These are phyloP conservation scores for Poeciliopsis paucimaculata DNA, from an alignment of 2,797 vertebrate species.

Conservation along the genomic window DNA sequence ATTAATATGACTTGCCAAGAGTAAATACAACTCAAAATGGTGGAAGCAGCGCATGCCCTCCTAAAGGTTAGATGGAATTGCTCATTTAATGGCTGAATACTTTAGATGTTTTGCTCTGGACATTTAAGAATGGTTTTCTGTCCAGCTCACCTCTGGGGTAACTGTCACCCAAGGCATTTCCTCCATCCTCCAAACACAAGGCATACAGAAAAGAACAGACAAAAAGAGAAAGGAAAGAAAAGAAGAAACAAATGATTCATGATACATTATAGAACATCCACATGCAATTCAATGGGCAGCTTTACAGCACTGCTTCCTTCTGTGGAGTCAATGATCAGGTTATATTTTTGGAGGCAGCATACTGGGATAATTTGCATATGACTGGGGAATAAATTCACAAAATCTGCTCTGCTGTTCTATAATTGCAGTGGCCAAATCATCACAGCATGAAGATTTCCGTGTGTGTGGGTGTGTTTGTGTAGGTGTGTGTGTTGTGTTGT, in stretches of 20 bases:
- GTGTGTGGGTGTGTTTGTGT: background rate
- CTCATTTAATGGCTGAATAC: constrained; percentile 21
- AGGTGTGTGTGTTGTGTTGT: background rate
- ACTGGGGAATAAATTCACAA: constrained; percentile 5
- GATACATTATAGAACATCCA: background rate
- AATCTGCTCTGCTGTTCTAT: background rate
- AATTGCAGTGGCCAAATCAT: background rate
- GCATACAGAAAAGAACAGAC: background rate
- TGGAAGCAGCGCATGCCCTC: background rate
- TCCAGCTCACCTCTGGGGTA: background rate
- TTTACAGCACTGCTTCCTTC: background rate
- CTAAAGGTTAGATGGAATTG: constrained; percentile 39
- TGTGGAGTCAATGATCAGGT: background rate
- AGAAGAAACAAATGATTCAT: background rate
- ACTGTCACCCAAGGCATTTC: constrained; percentile 9
- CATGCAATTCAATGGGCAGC: background rate
- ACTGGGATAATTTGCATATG: constrained; percentile 5
- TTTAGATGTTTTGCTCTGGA: constrained; percentile 20
- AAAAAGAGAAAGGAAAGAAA: background rate
- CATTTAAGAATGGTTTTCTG: constrained; percentile 24
- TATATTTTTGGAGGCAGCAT: constrained; percentile 13
- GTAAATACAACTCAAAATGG: constrained; percentile 9
- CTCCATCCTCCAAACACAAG: constrained; percentile 10
- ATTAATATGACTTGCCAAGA: constrained; percentile 11
- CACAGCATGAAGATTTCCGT: background rate